A percentile compares a stretch with the other conserved stretches of the same genome.
phyloP scores from a whole-genome alignment of 2,888 invertebrate species.

The Dione vanillae region DNA sequence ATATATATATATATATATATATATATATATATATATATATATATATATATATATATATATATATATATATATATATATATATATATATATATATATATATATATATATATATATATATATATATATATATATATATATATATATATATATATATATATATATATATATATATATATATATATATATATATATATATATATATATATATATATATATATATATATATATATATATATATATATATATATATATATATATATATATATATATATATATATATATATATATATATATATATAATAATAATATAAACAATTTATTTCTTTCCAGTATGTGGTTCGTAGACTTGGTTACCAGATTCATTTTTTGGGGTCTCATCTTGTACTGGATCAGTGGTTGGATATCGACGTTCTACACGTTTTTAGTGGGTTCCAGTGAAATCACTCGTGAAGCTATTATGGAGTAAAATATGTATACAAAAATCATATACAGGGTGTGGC shows the following conservation, averaged over 20 bases:
- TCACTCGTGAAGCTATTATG: slow-evolving; percentile 42
- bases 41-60: background rate
- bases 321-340: slow-evolving; percentile 92
- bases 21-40: slow-evolving; percentile 36
- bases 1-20: slow-evolving; percentile 26
- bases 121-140: slow-evolving; percentile 86
- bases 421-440: slow-evolving; percentile 50
- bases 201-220: slow-evolving; percentile 1
- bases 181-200: background rate
- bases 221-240: slow-evolving; percentile 18
- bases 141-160: slow-evolving; percentile 81
- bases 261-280: slow-evolving; percentile 30
- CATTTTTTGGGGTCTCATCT: slow-evolving; percentile 86
- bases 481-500: no score
- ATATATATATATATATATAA: background rate
- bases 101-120: slow-evolving; percentile 72
- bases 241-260: slow-evolving; percentile 27
- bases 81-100: background rate
- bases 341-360: slow-evolving; percentile 90
- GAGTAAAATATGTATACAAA: slow-evolving; percentile 29
- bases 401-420: slow-evolving; percentile 57
- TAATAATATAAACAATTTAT: slow-evolving; percentile 32
- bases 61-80: background rate
- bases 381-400: slow-evolving; percentile 81
- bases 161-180: slow-evolving; percentile 83